Evolutionary conservation across 1,140 invertebrate species (phyloP).

Genomic region (Zaprionus davidi): DNA sequence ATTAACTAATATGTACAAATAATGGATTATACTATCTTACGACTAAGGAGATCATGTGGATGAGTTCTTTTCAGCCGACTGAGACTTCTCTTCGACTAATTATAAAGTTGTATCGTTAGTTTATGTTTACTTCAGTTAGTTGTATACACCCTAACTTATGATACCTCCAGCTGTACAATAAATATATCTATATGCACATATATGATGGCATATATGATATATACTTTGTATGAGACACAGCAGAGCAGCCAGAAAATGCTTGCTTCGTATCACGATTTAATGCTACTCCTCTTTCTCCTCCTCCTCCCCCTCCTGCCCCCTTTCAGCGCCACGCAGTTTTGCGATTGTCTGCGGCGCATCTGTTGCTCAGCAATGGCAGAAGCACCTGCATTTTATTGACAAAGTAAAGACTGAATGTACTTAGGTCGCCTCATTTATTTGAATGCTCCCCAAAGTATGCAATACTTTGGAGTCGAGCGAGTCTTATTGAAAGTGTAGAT

Average conservation of each 20-base stretch:
- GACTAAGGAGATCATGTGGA: no score
- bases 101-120: no score
- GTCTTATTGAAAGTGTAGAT: neutral
- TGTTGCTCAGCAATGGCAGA: neutral
- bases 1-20: no score
- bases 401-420: neutral
- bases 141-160: no score
- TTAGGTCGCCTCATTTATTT: neutral
- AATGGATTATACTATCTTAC: no score
- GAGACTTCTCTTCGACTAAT: no score
- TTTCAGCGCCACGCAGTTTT: neutral
- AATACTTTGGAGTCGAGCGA: neutral
- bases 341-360: neutral
- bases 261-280: neutral
- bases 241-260: neutral
- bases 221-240: neutral
- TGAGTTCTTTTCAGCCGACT: no score
- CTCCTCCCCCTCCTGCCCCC: neutral
- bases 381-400: conserved; percentile 11
- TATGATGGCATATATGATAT: neutral
- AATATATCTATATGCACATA: neutral
- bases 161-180: neutral
- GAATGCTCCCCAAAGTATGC: conserved; percentile 2
- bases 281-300: neutral
- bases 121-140: no score